Evolutionary conservation across 1,140 invertebrate genomes (phyloP).

Genomic region (Anthonomus grandis): DNA sequence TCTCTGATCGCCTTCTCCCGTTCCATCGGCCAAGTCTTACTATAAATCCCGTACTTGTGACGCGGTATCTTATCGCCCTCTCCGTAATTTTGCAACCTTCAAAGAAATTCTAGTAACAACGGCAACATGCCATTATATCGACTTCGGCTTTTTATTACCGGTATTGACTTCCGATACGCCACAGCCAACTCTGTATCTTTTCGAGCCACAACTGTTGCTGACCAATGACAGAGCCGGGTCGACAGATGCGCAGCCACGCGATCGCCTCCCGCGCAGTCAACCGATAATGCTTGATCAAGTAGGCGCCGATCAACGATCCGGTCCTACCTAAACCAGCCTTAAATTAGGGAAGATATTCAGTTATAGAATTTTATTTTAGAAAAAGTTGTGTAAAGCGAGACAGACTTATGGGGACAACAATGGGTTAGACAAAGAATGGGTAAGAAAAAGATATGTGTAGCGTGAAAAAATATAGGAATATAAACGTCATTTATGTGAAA

Average conservation of each 20-base stretch:
- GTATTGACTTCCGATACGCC: slow-evolving; percentile 50
- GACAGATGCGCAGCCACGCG: slow-evolving; percentile 78
- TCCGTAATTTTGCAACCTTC: slow-evolving; percentile 45
- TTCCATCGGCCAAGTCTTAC: slow-evolving; percentile 41
- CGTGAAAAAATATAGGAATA: no score
- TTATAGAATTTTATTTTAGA: no score
- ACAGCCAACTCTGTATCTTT: slow-evolving; percentile 52
- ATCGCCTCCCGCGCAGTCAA: slow-evolving; percentile 81
- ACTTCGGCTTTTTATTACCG: slow-evolving; percentile 39
- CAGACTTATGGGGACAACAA: no score
- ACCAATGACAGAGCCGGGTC: slow-evolving; percentile 80
- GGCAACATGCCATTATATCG: neutral
- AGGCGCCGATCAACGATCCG: slow-evolving; percentile 77
- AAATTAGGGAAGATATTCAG: no score
- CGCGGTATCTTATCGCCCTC: slow-evolving; percentile 45
- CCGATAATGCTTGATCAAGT: slow-evolving; percentile 79
- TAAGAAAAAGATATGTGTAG: no score
- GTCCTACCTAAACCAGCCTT: slow-evolving; percentile 80
- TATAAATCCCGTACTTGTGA: slow-evolving; percentile 52
- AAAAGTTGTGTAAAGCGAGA: no score
- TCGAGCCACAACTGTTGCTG: slow-evolving; percentile 78
- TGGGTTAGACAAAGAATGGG: no score
- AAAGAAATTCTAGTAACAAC: no score
- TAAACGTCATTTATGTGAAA: no score
- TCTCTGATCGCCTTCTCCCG: slow-evolving; percentile 34